Percentiles rank a stretch among this genome's conserved stretches.
Evolutionary conservation across 1,140 invertebrate species (phyloP).

Genomic region (Laodelphax striatellus): DNA sequence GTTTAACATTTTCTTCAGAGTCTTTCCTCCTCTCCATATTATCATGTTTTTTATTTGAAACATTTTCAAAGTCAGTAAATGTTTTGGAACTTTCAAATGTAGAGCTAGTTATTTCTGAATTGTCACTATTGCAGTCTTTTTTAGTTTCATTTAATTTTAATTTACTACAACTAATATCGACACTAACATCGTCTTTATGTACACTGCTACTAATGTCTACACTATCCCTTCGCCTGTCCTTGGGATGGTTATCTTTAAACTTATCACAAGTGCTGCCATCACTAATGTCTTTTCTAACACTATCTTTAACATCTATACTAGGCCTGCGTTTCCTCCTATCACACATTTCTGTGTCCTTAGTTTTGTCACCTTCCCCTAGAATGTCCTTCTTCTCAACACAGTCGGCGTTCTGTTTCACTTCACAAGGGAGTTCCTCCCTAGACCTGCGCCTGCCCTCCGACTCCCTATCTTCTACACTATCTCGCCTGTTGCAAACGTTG

Average conservation of each 20-base stretch:
- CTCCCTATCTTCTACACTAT: constrained; percentile 16
- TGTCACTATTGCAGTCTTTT: constrained; percentile 9
- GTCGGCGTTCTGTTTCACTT: constrained; percentile 11
- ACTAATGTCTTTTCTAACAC: constrained; percentile 11
- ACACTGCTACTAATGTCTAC: constrained; percentile 8
- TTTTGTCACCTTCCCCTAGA: constrained; percentile 20
- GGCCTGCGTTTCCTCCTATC: constrained; percentile 21
- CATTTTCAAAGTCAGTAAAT: constrained; percentile 3
- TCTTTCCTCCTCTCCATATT: constrained; percentile 17
- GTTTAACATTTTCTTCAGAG: constrained; percentile 14
- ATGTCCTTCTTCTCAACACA: constrained; percentile 18
- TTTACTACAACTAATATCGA: constrained; percentile 4
- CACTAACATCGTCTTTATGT: constrained; percentile 9
- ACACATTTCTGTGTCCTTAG: constrained; percentile 18
- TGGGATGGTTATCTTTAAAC: constrained; percentile 18
- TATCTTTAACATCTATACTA: constrained; percentile 17
- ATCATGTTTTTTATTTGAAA: constrained; percentile 4
- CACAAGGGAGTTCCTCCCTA: constrained; percentile 18
- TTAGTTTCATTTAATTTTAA: constrained; percentile 12
- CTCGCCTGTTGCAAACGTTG: constrained; percentile 16
- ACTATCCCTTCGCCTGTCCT: constrained; percentile 19
- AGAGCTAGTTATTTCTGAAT: constrained; percentile 7
- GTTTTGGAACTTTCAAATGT: constrained; percentile 3
- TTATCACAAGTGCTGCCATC: constrained; percentile 19
- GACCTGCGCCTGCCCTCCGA: constrained; percentile 17